A percentile compares a stretch with the other conserved stretches of the same genome.
These are phyloP conservation scores for Phasia obesa DNA, from an alignment of 2,888 invertebrate species.

Conservation along the genomic window DNA sequence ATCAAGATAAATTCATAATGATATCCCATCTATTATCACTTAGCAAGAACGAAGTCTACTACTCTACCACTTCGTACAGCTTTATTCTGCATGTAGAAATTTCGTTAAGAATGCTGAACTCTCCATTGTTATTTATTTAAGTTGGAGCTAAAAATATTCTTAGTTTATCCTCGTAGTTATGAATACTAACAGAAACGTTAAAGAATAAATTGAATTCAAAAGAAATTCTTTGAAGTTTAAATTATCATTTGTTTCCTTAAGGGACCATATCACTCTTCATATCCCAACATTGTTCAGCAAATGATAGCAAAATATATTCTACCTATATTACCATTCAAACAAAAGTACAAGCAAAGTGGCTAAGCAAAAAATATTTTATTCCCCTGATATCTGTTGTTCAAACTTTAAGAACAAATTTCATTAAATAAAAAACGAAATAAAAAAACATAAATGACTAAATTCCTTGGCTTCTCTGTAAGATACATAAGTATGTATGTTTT, in stretches of 20 bases:
- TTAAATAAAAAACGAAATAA: not conserved
- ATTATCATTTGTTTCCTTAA: constrained; percentile 19
- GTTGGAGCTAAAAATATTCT: not conserved
- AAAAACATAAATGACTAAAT: constrained; percentile 22
- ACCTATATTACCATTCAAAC: not conserved
- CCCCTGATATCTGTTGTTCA: constrained; percentile 34
- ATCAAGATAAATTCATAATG: too few relatives aligned
- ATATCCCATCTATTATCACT: too few relatives aligned
- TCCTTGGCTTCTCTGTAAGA: constrained; percentile 41
- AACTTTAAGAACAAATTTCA: constrained; percentile 14
- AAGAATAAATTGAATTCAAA: constrained; percentile 48
- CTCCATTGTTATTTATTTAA: too few relatives aligned
- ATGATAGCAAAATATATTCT: not conserved
- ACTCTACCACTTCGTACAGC: too few relatives aligned
- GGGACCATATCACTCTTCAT: not conserved
- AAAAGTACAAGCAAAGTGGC: not conserved
- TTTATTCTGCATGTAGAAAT: too few relatives aligned
- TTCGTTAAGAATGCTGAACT: too few relatives aligned
- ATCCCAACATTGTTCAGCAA: not conserved
- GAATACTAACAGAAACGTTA: constrained; percentile 23
- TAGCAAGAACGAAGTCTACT: too few relatives aligned
- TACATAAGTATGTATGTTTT: not conserved
- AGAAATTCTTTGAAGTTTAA: constrained; percentile 45
- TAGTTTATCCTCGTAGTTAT: not conserved
- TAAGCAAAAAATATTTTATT: constrained; percentile 8